Percentiles rank a stretch among this genome's conserved stretches.
Evolutionary conservation across 2,888 invertebrate genomes (phyloP).

Genomic region (Teleiodes luculella): DNA sequence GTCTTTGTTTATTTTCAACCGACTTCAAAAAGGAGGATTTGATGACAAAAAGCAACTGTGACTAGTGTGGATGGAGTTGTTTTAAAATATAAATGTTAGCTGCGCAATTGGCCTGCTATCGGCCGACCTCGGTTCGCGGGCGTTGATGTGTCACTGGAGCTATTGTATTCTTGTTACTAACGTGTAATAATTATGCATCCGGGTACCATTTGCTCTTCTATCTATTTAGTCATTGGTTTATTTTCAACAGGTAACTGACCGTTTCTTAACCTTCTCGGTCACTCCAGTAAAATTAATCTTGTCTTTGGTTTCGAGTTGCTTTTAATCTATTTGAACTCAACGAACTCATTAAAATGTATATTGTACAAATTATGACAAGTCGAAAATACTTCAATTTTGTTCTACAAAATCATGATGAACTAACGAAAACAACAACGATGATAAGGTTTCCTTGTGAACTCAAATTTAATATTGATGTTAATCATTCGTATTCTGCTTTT

Average conservation of each 20-base stretch:
- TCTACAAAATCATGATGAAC: neutral
- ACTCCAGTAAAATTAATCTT: neutral
- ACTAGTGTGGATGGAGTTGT: neutral
- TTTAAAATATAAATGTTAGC: conserved; percentile 23
- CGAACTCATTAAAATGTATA: neutral
- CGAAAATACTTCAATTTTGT: too few relatives aligned
- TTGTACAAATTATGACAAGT: neutral
- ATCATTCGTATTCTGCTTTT: too few relatives aligned
- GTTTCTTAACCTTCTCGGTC: neutral
- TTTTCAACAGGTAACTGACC: conserved; percentile 29
- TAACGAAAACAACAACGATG: neutral
- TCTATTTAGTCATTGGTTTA: conserved; percentile 43
- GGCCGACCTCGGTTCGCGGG: conserved; percentile 34
- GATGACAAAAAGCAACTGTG: neutral
- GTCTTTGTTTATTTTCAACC: too few relatives aligned
- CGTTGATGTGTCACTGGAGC: conserved; percentile 34
- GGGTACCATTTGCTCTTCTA: conserved; percentile 45
- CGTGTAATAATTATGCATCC: conserved; percentile 42
- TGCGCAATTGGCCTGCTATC: conserved; percentile 55
- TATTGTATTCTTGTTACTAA: conserved; percentile 31
- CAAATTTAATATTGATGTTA: too few relatives aligned
- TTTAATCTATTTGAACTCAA: neutral
- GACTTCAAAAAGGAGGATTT: neutral
- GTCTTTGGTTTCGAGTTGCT: neutral
- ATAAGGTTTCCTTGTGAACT: too few relatives aligned